Evolutionary conservation across 2,797 vertebrate species (phyloP).

Genomic region (Leuciscus waleckii): DNA sequence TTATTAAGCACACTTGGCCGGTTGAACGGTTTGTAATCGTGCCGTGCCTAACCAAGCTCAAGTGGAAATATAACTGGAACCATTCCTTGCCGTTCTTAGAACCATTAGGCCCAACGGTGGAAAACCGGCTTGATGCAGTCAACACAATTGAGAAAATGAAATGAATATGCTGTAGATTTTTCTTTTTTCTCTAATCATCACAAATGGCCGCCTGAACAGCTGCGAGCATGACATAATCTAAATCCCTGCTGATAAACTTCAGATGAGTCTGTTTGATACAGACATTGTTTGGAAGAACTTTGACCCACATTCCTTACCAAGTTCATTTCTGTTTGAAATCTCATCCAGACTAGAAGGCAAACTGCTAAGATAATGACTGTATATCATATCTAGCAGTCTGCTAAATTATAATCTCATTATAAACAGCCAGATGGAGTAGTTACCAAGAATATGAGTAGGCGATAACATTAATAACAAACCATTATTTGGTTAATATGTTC

Average conservation of each 20-base stretch:
- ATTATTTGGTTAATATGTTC: neutral
- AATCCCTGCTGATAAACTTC: neutral
- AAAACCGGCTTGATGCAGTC: neutral
- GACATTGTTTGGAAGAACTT: constrained; percentile 28
- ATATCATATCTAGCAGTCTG: neutral
- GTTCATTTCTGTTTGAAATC: constrained; percentile 1
- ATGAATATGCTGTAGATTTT: neutral
- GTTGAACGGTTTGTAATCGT: too few species aligned
- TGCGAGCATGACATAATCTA: neutral
- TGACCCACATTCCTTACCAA: neutral
- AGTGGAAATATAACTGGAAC: too few species aligned
- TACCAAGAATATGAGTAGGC: neutral
- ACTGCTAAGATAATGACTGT: neutral
- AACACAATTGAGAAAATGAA: neutral
- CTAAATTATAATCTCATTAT: constrained; percentile 13
- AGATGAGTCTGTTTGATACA: neutral
- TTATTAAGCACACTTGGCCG: neutral
- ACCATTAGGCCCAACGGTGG: neutral
- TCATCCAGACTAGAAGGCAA: neutral
- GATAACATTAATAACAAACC: neutral
- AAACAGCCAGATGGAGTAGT: neutral
- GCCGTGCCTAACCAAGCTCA: too few species aligned
- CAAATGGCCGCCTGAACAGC: neutral
- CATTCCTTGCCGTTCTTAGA: neutral
- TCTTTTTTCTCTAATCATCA: neutral